Base-by-base conservation (phyloP, 2,888 invertebrate species). In the Cremastobaeus sp. region DNA sequence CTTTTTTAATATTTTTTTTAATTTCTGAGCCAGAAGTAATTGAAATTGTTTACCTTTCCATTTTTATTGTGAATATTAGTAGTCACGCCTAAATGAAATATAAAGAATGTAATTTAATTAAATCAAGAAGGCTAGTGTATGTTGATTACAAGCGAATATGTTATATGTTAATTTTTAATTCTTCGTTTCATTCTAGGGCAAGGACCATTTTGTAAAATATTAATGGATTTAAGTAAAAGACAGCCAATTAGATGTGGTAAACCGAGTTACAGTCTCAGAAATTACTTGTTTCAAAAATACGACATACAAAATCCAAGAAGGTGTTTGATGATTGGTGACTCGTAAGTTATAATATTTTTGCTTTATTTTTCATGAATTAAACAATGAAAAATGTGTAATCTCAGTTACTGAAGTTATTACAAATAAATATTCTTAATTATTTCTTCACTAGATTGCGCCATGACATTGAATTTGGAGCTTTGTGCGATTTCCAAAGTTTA, bases 211-310 rank as follows among this genome's bases (percentile, higher is more conserved):
- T 85, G 88, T 0, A 86, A 89, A 0, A 69, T 90, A 18, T 84
- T 90, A 1, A 84, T 84, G 0, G 83, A 88, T 0, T 85, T 89
- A 35, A 79, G 85, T 3, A 88, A 89, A 11, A 85, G 89, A 6
- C 41, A 79, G 0, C 90, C 91, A 0, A 80, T 88, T 1, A 68
- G 79, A 8, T 82, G 90, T 35, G 90, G 89, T 0, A 92, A 92
- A 78, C 91, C 91, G 0, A 88, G 89, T 1, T 69, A 79, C 30
- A 81, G 81, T 11, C 72, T 89, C 39, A 84, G 83, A 41, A 80
- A 85, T 41, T 81, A 87, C 0, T 45, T 89, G 9, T 75, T 83
- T 0, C 73, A 84, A 1, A 78, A 74, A 0, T 88, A 81, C 47
- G 48, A 78, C 1, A 74, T 87, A 8, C 54, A 47, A 0, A 48